These are phyloP conservation scores for Saccopteryx leptura DNA, from an alignment of 2,113 vertebrate genomes.

Conservation along the genomic window DNA sequence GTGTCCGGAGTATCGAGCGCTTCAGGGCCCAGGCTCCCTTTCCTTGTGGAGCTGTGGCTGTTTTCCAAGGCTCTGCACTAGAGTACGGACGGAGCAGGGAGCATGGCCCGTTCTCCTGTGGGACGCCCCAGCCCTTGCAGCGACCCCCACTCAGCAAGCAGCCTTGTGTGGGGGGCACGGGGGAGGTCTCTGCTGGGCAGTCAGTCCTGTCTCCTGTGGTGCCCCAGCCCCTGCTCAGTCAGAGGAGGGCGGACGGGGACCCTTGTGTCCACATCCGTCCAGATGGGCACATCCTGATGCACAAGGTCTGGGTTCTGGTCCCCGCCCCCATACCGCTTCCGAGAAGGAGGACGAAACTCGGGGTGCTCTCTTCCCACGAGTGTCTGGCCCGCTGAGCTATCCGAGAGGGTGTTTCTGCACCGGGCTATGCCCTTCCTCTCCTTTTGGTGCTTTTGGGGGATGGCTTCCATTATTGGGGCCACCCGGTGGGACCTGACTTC, in stretches of 20 bases:
- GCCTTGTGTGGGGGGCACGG: too few relatives aligned
- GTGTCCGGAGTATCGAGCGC: not conserved
- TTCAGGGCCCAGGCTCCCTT: too few relatives aligned
- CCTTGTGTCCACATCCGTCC: not conserved
- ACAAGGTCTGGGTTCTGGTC: not conserved
- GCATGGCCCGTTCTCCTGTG: accelerated
- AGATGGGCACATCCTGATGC: not conserved
- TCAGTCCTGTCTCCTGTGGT: too few relatives aligned
- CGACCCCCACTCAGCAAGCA: too few relatives aligned
- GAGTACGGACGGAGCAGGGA: not conserved
- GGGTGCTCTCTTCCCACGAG: not conserved
- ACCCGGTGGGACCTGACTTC: not conserved
- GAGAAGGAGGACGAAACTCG: not conserved
- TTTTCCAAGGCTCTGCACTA: not conserved
- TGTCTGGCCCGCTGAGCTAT: too few relatives aligned
- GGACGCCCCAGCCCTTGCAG: not conserved
- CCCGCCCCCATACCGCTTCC: accelerated
- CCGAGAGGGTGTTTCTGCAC: not conserved
- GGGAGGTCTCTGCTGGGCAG: not conserved
- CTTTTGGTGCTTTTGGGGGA: not conserved
- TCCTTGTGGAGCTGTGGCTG: not conserved
- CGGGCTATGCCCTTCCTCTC: accelerated
- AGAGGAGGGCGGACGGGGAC: not conserved
- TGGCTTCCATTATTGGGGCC: not conserved
- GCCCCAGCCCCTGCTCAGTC: not conserved